Evolutionary conservation across 1,140 invertebrate genomes (phyloP), one percentile per base, ranked within the genome.

Genomic region (Zaprionus ornatus): DNA sequence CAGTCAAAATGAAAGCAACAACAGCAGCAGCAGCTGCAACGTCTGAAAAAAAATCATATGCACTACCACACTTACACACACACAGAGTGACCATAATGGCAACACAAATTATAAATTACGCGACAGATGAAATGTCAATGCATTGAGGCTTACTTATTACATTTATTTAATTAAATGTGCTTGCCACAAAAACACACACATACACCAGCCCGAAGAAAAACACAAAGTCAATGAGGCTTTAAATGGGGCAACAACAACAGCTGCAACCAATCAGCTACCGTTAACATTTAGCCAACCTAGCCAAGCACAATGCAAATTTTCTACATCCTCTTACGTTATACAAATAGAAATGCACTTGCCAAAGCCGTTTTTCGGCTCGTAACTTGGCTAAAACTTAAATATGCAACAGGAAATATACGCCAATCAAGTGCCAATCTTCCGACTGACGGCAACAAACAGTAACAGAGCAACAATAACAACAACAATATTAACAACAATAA

Each of bases 331-430:
- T 9, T 3, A 70, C 63, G 62, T 85, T 90, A 90, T 87, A 85
- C 84, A 87, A 87, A 87, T 87, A 87, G 85, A 87, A 87, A 79
- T 87, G 85, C 84, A 90, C 68, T 88, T 83, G 77, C 70, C 45
- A 60, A 65, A 68, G 70, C 63, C 60, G 66, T 76, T 80, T 84
- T 80, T 29, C 40, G 48, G 50, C 13, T 19, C 12, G 12, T 57
- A 66, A 65, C 62, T 71, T 60, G 75, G 72, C 80, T 76, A 76
- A 81, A 85, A 90, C 79, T 90, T 90, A 87, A 90, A 90, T 90
- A 90, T 90, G 79, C 87, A 90, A 87, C 79, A 90, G 86, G 86
- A 90, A 90, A 90, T 90, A 91, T 90, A 90, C 87, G 86, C 86
- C 86, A 90, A 90, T 90, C 86, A 90, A 90, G 74, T 90, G 86